A percentile compares a stretch with the other conserved stretches of the same genome.
Evolutionary conservation across 2,113 vertebrate genomes (phyloP).

Genomic region (Pomatorhinus ruficollis): DNA sequence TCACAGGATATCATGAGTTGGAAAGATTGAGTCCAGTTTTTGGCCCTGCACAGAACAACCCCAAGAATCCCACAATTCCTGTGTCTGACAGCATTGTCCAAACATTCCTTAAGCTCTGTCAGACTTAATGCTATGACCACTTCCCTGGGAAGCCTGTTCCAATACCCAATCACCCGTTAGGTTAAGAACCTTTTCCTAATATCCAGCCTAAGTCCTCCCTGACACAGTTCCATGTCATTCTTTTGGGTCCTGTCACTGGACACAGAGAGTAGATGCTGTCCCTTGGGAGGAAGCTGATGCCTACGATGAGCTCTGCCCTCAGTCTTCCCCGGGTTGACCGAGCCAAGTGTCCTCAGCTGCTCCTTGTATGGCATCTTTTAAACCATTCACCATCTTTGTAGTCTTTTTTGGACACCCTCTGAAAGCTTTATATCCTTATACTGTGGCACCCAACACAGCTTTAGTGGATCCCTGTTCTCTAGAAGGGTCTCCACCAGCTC

Average conservation of each 20-base stretch:
- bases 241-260: not conserved
- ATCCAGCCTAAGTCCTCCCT: not conserved
- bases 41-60: not conserved
- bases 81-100: not conserved
- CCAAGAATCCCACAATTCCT: not conserved
- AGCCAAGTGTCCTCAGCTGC: not conserved
- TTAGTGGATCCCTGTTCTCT: not conserved
- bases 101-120: not conserved
- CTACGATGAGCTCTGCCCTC: accelerated
- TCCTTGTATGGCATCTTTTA: not conserved
- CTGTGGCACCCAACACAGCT: not conserved
- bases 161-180: not conserved
- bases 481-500: not conserved
- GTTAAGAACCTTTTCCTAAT: not conserved
- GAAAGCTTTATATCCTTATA: not conserved
- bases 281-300: not conserved
- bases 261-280: not conserved
- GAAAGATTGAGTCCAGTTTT: not conserved
- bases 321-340: not conserved
- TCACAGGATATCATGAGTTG: not conserved
- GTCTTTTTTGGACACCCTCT: not conserved
- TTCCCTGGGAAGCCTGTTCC: not conserved
- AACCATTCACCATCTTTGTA: not conserved
- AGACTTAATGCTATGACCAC: not conserved
- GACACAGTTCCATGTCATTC: not conserved